Conservation (phyloP, 1,140 invertebrate species). For the Bicyclus anynana region DNA sequence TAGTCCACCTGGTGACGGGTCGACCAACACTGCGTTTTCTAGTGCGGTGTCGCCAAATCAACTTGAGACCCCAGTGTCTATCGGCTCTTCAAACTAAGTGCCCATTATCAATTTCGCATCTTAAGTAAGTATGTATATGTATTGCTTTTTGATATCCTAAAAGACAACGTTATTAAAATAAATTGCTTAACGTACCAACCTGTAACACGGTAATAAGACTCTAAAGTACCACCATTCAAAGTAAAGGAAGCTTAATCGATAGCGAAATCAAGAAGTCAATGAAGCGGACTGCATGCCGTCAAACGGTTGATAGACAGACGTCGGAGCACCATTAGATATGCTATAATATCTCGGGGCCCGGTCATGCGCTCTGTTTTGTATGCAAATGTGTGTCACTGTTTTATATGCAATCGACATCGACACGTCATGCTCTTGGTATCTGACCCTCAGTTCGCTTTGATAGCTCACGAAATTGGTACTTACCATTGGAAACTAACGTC, state of each 20-base stretch:
- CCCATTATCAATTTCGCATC: too few relatives aligned
- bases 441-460: neutral
- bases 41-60: too few relatives aligned
- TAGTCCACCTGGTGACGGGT: too few relatives aligned
- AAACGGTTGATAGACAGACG: conserved; percentile 52
- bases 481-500: too few relatives aligned
- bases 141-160: too few relatives aligned
- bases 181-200: neutral
- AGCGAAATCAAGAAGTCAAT: conserved; percentile 38
- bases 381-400: conserved; percentile 51
- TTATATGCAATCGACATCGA: conserved; percentile 1
- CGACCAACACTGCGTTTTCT: too few relatives aligned
- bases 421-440: conserved; percentile 18
- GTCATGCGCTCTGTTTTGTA: conserved; percentile 58
- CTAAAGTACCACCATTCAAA: neutral
- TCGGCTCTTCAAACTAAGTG: too few relatives aligned
- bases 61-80: too few relatives aligned
- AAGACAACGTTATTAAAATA: too few relatives aligned
- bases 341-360: conserved; percentile 50
- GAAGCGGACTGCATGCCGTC: conserved; percentile 45
- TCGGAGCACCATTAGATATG: conserved; percentile 62
- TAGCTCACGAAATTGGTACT: neutral
- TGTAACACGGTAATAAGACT: neutral
- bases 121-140: too few relatives aligned
- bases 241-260: conserved; percentile 11